Percentiles rank a stretch among this genome's conserved stretches.
Evolutionary conservation across 2,797 vertebrate species (phyloP).

Genomic region (Smutsia temminckii): DNA sequence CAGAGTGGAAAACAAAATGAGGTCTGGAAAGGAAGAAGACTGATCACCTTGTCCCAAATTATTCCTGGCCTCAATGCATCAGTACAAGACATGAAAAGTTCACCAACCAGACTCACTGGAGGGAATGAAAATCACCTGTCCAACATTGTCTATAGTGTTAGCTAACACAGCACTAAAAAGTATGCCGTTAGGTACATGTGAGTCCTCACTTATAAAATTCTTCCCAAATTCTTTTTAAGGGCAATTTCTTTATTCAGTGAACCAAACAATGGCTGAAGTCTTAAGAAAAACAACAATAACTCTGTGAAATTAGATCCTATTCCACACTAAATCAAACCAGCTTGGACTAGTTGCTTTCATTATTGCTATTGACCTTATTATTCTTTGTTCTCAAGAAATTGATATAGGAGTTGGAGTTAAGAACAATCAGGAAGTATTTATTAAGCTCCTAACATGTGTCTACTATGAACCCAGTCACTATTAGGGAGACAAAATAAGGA

Average conservation of each 20-base stretch:
- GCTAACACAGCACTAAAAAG: neutral
- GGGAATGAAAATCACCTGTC: neutral
- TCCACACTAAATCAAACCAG: neutral
- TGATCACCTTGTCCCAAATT: neutral
- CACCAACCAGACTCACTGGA: neutral
- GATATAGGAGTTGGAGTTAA: neutral
- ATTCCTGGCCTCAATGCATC: neutral
- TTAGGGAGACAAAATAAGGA: constrained; percentile 4
- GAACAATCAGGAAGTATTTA: neutral
- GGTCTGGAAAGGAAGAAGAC: neutral
- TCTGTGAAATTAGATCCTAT: neutral
- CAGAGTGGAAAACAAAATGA: neutral
- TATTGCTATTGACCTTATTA: neutral
- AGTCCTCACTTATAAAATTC: neutral
- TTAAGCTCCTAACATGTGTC: neutral
- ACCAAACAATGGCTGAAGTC: neutral
- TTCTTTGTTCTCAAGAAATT: neutral
- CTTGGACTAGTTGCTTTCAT: neutral
- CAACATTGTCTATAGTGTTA: neutral
- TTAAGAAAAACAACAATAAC: neutral
- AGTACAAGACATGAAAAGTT: neutral
- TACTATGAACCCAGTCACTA: neutral
- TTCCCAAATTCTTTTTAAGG: neutral
- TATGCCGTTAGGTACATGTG: fast-evolving
- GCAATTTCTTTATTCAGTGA: neutral